These are phyloP conservation scores for Amaurobius ferox DNA, from an alignment of 2,888 invertebrate genomes.

Conservation along the genomic window DNA sequence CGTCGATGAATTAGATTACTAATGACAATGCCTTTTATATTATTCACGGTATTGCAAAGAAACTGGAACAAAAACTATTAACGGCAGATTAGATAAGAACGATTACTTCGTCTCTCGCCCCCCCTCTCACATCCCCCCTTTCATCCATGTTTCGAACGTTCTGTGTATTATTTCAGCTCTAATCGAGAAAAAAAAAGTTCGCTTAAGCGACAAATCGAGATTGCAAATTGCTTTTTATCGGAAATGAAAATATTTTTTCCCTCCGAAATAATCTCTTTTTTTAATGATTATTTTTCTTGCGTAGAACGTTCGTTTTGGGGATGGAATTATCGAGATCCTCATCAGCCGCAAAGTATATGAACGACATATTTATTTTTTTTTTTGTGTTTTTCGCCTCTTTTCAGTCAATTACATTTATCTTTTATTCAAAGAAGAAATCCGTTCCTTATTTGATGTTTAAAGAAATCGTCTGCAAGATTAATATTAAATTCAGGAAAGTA, in stretches of 20 bases:
- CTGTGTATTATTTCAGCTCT: not conserved
- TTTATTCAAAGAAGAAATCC: too few relatives aligned
- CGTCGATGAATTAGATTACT: not conserved
- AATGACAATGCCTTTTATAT: slow-evolving; percentile 6
- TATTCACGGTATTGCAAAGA: not conserved
- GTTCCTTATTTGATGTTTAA: too few relatives aligned
- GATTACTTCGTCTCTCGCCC: not conserved
- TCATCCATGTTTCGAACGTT: not conserved
- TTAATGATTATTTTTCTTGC: not conserved
- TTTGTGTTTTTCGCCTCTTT: too few relatives aligned
- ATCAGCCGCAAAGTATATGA: too few relatives aligned
- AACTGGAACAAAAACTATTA: slow-evolving; percentile 7
- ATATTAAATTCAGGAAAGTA: too few relatives aligned
- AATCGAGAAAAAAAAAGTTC: not conserved
- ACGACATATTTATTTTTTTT: too few relatives aligned
- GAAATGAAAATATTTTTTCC: not conserved
- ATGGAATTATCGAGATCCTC: too few relatives aligned
- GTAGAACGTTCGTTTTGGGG: too few relatives aligned
- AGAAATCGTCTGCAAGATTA: too few relatives aligned
- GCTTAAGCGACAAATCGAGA: slow-evolving; percentile 1
- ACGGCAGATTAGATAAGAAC: slow-evolving; percentile 13
- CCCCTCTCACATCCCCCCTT: not conserved
- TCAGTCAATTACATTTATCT: too few relatives aligned
- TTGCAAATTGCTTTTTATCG: slow-evolving; percentile 16
- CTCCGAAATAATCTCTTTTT: not conserved